These are phyloP conservation scores for Neogobius melanostomus DNA, from an alignment of 2,113 vertebrate species.

Conservation along the genomic window DNA sequence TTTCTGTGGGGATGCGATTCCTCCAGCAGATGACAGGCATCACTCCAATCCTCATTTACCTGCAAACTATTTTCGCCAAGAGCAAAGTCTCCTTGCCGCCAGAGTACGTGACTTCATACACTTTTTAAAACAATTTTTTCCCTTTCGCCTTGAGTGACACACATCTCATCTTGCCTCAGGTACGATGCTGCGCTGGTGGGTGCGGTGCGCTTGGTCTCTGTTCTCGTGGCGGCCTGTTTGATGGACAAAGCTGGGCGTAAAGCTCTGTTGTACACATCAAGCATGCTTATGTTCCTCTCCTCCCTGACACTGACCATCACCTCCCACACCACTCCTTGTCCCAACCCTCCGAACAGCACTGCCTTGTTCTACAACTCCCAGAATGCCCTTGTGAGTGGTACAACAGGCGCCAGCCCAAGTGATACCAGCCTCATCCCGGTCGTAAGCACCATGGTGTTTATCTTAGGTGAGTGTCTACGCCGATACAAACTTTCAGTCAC, in stretches of 20 bases:
- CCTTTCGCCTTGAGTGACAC: background rate
- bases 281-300: constrained; percentile 83
- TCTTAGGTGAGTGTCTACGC: constrained; percentile 82
- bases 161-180: constrained; percentile 35
- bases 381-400: background rate
- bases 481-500: background rate
- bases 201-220: constrained; percentile 82
- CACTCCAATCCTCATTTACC: constrained; percentile 88
- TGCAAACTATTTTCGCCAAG: constrained; percentile 86
- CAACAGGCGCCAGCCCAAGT: constrained; percentile 53
- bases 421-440: constrained; percentile 78
- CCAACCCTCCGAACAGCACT: constrained; percentile 36
- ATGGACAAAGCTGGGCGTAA: constrained; percentile 95
- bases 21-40: constrained; percentile 94
- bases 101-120: constrained; percentile 16
- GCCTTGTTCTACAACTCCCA: constrained; percentile 29
- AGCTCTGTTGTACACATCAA: constrained; percentile 87
- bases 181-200: constrained; percentile 88
- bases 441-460: constrained; percentile 86
- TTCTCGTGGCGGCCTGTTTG: constrained; percentile 79
- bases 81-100: constrained; percentile 78
- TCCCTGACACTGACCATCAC: constrained; percentile 84
- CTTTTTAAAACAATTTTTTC: background rate
- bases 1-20: constrained; percentile 86
- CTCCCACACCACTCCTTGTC: constrained; percentile 49